Evolutionary conservation across 2,797 vertebrate genomes (phyloP).

Genomic region (Macropus fuliginosus): DNA sequence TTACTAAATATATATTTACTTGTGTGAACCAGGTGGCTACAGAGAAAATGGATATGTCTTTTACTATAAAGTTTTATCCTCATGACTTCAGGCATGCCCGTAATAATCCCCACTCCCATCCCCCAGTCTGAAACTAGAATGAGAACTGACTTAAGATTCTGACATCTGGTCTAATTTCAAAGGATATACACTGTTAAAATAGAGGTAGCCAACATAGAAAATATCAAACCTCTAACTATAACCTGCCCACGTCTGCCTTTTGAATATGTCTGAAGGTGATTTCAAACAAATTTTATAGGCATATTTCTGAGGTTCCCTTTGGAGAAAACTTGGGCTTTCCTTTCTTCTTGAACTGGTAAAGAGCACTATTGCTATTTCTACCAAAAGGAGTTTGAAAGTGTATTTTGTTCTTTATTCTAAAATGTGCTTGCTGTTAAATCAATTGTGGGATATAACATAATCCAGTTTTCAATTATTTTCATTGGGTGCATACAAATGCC

Average conservation of each 20-base stretch:
- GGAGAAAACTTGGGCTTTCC: not conserved
- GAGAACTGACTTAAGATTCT: not conserved
- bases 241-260: not conserved
- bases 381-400: not conserved
- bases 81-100: not conserved
- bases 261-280: not conserved
- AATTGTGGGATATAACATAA: not conserved
- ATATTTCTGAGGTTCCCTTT: not conserved
- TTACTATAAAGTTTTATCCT: not conserved
- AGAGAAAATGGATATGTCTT: not conserved
- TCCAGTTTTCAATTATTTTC: not conserved
- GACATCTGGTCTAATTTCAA: not conserved
- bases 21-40: not conserved
- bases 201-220: not conserved
- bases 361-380: not conserved
- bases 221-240: not conserved
- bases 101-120: not conserved
- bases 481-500: not conserved
- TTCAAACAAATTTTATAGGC: not conserved
- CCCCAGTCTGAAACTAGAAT: not conserved
- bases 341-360: not conserved
- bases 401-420: not conserved
- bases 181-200: not conserved
- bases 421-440: not conserved
- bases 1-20: not conserved